Evolutionary conservation across 2,797 vertebrate genomes (phyloP), one percentile per base, ranked within the genome.

Genomic region (Paedocypris micromegethes): DNA sequence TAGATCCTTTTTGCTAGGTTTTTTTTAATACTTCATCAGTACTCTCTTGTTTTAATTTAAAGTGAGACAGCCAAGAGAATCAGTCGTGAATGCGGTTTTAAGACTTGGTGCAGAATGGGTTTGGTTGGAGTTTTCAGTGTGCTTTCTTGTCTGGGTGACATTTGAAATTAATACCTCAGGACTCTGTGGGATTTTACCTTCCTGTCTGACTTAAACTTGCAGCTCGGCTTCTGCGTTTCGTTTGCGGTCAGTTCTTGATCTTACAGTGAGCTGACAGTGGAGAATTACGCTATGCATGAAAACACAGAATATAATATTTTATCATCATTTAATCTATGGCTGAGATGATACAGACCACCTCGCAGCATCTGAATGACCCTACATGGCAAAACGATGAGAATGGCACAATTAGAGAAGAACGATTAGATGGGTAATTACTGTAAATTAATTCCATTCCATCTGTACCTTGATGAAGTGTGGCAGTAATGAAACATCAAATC

Each of bases 251-350:
- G 23, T 23, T 23, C 23, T 23, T 23, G 1, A 23, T 83, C 82
- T 9, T 58, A 75, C 68, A 0, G 76, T 82, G 81, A 88, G 85
- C 62, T 64, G 75, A 77, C 79, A 82, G 83, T 79, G 77, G 79
- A 83, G 80, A 85, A 83, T 80, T 78, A 42, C 58, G 5, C 6
- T 9, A 40, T 1, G 9, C 58, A 5, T 45, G 46, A 42, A 56
- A 56, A 63, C 66, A 65, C 59, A 68, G 39, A 48, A 55, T 7
- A 65, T 64, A 40, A 73, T 3, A 45, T 65, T 65, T 70, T 55
- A 66, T 64, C 54, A 38, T 23, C 23, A 23, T 23, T 23, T 23
- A 23, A 23, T 60, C 67, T 68, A 38, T 46, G 53, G 65, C 6
- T 42, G 58, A 52, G 9, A 46, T 6, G 43, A 46, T 64, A 49